phyloP scores from a whole-genome alignment of 2,888 invertebrate species.

The Melanostoma scalare region DNA sequence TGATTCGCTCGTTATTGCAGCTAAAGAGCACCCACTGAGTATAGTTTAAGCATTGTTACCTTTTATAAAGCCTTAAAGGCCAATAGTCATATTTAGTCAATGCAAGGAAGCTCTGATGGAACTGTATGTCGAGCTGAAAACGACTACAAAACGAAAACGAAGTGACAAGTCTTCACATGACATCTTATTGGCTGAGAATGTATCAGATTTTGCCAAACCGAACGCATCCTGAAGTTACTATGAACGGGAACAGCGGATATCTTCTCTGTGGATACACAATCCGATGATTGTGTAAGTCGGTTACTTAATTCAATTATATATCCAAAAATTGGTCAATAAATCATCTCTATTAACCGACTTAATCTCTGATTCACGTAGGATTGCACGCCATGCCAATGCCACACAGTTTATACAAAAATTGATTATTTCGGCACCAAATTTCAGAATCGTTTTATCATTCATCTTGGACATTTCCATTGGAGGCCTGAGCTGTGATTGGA shows the following conservation, averaged over 20 bases:
- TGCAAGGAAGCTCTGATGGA: conserved; percentile 93
- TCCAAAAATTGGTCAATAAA: too few species aligned
- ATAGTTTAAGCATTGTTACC: conserved; percentile 89
- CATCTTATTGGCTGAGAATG: conserved; percentile 93
- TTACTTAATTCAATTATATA: too few species aligned
- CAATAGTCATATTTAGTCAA: conserved; percentile 92
- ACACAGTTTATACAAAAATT: too few species aligned
- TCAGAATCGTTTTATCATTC: too few species aligned
- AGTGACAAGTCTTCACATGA: conserved; percentile 89
- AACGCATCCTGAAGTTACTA: conserved; percentile 97
- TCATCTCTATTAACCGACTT: too few species aligned
- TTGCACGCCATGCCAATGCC: too few species aligned
- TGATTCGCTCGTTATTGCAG: conserved; percentile 90
- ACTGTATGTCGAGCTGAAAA: conserved; percentile 90
- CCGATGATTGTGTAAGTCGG: conserved; percentile 52
- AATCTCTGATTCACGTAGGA: too few species aligned
- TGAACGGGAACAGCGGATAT: conserved; percentile 94
- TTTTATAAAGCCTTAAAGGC: conserved; percentile 91
- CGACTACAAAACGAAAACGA: conserved; percentile 86
- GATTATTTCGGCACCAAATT: too few species aligned
- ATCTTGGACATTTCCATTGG: too few species aligned
- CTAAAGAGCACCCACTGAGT: conserved; percentile 93
- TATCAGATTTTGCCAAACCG: conserved; percentile 95
- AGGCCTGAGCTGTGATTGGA: too few species aligned
- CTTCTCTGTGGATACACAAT: conserved; percentile 89